Evolutionary conservation across 2,888 invertebrate genomes (phyloP), one percentile per base, ranked within the genome.

Genomic region (Microplitis manilae): DNA sequence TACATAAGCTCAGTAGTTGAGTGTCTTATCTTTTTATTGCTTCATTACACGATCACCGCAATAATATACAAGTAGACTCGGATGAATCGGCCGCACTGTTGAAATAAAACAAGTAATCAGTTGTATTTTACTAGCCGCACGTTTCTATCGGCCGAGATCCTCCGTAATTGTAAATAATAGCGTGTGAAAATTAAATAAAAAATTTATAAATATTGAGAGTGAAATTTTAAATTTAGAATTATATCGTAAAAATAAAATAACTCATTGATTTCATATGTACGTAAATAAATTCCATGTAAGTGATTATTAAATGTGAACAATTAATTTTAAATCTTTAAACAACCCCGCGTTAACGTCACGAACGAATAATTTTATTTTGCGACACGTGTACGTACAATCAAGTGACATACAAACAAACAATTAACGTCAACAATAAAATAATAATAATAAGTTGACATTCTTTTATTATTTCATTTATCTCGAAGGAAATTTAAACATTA

Each of bases 41-140:
- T 67, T 67, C 39, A 20, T 38, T 67, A 9, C 20, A 20, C 13
- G 30, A 67, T 38, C 50, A 39, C 67, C 64, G 8, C 15, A 68
- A 68, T 67, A 38, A 67, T 39, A 67, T 68, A 17, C 41, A 68
- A 41, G 50, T 4, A 50, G 30, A 59, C 6, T 9, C n/a, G 13
- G 76, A 80, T 81, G 81, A 81, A 81, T 81, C 80, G 81, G 70
- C 65, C 74, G 67, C 71, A 76, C 79, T 81, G 81, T 81, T 77
- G 39, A 60, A 67, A 68, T 76, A 70, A 64, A 78, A 80, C 81
- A 81, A 79, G 77, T 76, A 77, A 79, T 67, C 76, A 74, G 75
- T 79, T 80, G 79, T 80, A n/a, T 39, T 71, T 71, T 68, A 38
- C 78, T 68, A 78, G 73, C 70, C 62, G n/a, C n/a, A 30, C 60